Evolutionary conservation across 2,888 invertebrate genomes (phyloP), one percentile per base, ranked within the genome.

Genomic region (Mesoligia furuncula): DNA sequence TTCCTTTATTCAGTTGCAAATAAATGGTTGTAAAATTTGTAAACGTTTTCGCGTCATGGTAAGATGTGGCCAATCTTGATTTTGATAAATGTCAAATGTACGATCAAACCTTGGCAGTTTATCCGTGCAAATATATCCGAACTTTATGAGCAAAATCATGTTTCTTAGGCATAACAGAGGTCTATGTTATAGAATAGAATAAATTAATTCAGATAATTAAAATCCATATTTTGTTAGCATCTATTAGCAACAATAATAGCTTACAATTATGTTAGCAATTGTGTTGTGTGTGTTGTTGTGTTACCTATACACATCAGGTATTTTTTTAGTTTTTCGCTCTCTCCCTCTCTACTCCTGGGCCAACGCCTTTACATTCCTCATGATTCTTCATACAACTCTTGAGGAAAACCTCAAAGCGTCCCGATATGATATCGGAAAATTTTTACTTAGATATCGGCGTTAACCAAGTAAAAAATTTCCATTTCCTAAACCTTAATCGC

Each of bases 401-500:
- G 31, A 48, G 31, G 9, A 17, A 24, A 68, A 15, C 48, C 48
- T 24, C 31, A 68, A 69, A 36, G 4, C 17, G 1, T 7, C 11
- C 17, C 48, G n/a, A 20, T 70, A 39, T 15, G n/a, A n/a, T n/a
- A n/a, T n/a, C n/a, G n/a, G n/a, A n/a, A n/a, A n/a, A n/a, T n/a
- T n/a, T n/a, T n/a, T n/a, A n/a, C n/a, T n/a, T n/a, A n/a, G n/a
- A n/a, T n/a, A n/a, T n/a, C n/a, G n/a, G n/a, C n/a, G n/a, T n/a
- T n/a, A n/a, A n/a, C 17, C 1, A 15, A 20, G 2, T 17, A 0
- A 24, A 62, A 54, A 27, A 2, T 20, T 79, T 80, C 84, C 59
- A 2, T 20, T 79, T 80, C 84, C 59, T 11, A 31, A 15, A 15
- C 42, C 61, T 45, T 36, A 78, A 81, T 59, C 6, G 39, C 20